Base-by-base conservation (phyloP, 1,140 invertebrate genomes). In the Microplitis demolitor region DNA sequence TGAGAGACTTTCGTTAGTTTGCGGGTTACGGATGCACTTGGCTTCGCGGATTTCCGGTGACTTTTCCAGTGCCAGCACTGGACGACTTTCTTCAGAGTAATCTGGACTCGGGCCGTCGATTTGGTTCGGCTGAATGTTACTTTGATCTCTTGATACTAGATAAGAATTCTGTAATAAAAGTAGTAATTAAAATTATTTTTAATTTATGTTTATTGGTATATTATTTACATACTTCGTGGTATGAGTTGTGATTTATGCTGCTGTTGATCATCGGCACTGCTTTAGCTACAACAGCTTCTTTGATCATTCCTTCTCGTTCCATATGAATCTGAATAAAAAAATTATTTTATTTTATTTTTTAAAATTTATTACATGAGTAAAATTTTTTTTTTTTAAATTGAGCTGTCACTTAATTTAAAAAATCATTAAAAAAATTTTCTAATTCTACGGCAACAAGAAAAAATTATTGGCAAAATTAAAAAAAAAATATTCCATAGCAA, bases 11-110 rank as follows among this genome's bases (percentile, higher is more conserved):
- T 87, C 84, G 9, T 80, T 79, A 4, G 82, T 80, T 14, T 45
- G 39, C 2, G 84, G 83, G 79, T 87, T 87, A 34, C 84, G 79
- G 58, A 87, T 75, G 62, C 82, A 87, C 74, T 85, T 87, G 31
- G 85, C 85, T 78, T 87, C 84, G 6, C 86, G 80, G 66, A 87
- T 86, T 54, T 86, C 83, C 4, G 84, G 83, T 33, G 77, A 81
- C 24, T 83, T 86, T 70, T 87, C 85, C 50, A 80, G 80, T 4
- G 84, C 84, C 13, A 87, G 71, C 31, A 86, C 82, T 16, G 80
- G 83, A 63, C 78, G 79, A 60, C 76, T 78, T 14, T 85, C 82
- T 14, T 82, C 82, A 1, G 77, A 76, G 39, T 82, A 81, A 24
- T 77, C 79, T 64, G 74, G 79, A 66, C 78, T 75, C 5, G 77